Percentiles rank a stretch among this genome's conserved stretches.
These are phyloP conservation scores for Nipponia nippon DNA, from an alignment of 2,113 vertebrate species.

Conservation along the genomic window DNA sequence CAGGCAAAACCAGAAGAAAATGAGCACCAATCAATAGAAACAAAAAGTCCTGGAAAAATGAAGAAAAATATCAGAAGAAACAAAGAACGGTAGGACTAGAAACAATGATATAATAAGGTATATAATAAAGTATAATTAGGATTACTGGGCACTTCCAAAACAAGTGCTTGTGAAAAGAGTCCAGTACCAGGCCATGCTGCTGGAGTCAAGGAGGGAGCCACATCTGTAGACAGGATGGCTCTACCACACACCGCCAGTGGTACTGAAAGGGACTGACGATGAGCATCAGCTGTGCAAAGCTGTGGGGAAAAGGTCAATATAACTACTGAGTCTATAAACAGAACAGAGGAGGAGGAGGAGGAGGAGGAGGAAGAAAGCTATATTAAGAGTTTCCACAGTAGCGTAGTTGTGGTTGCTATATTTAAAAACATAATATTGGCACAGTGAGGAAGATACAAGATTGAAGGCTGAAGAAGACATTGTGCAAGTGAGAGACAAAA, in stretches of 20 bases:
- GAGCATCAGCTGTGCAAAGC: neutral
- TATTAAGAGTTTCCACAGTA: neutral
- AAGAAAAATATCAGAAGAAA: neutral
- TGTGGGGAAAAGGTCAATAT: neutral
- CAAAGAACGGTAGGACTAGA: neutral
- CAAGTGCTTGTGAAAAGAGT: neutral
- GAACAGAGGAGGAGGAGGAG: neutral
- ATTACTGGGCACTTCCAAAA: neutral
- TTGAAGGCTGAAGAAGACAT: neutral
- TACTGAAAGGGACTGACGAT: neutral
- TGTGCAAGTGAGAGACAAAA: neutral
- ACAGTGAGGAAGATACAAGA: neutral
- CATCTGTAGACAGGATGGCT: neutral
- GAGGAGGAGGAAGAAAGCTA: neutral
- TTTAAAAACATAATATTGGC: neutral
- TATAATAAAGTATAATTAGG: neutral
- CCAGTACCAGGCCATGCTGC: neutral
- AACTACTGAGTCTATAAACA: neutral
- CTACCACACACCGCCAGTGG: fast-evolving
- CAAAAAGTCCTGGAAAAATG: neutral
- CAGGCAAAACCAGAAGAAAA: neutral
- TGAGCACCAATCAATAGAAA: neutral
- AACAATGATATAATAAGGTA: neutral
- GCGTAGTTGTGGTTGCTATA: neutral
- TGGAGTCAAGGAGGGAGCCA: neutral